Base-by-base conservation (phyloP, 2,113 vertebrate genomes). In the Cranoglanis bouderius region DNA sequence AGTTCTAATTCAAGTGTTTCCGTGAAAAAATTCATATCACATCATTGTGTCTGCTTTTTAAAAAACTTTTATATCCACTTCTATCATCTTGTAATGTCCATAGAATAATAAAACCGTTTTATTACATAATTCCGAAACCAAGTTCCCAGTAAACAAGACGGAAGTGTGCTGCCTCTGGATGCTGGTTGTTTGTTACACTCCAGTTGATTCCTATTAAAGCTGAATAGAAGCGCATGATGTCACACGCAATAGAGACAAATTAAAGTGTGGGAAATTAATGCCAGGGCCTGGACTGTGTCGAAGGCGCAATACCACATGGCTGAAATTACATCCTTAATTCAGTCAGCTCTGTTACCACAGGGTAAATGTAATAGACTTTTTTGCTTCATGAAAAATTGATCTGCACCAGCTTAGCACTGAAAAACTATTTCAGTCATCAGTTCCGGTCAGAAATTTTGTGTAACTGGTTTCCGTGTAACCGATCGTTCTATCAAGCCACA, bases 331-430 rank as follows among this genome's bases (percentile, higher is more conserved):
- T 29, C 29, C 53, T 67, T 85, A 67, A 85, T 81, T 80, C 13
- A 55, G 74, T 43, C 24, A 57, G 82, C 46, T 49, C 57, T 53
- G 53, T 85, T 53, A 80, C 88, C 88, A 19, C 46, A 9, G 59
- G 72, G 43, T 85, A 88, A 84, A 40, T n/a, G 70, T 26, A 14
- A 55, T 70, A 55, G 80, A 72, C 29, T 21, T 86, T 82, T 32
- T 29, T 18, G 21, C 81, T 59, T 65, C 35, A 83, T 67, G 57
- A 77, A 85, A 88, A 85, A 80, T 85, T 51, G 14, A 80, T 85
- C 82, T 24, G 67, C 16, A 14, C n/a, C 40, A 75, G 46, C 26
- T 49, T 18, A 57, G 57, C 9, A 32, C 40, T 72, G n/a, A 65
- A 80, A 86, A 87, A 78, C 49, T 12, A 19, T 32, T 80, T 26